Conservation (phyloP, 2,888 invertebrate species). For the Coleophora flavipennella region DNA sequence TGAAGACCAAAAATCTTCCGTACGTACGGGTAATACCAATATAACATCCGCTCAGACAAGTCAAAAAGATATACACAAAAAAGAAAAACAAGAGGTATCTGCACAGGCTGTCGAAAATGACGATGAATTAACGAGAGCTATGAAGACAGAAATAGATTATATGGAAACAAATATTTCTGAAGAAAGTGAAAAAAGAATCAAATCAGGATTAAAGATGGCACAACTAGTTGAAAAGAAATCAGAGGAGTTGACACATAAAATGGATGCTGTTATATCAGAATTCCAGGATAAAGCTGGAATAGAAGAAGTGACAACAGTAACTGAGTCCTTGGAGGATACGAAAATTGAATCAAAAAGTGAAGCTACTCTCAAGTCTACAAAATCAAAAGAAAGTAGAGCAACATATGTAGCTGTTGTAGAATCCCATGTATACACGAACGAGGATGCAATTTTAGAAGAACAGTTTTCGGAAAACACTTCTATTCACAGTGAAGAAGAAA, state of each 20-base stretch:
- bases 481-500: slow-evolving; percentile 29
- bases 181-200: slow-evolving; percentile 13
- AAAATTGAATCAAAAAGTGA: slow-evolving; percentile 19
- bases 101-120: no score
- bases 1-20: no score
- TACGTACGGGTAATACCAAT: no score
- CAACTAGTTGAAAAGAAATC: slow-evolving; percentile 48
- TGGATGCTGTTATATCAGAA: slow-evolving; percentile 55
- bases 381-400: slow-evolving; percentile 29
- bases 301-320: slow-evolving; percentile 17
- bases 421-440: slow-evolving; percentile 57
- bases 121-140: no score
- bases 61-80: no score
- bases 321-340: slow-evolving; percentile 21
- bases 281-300: slow-evolving; percentile 45
- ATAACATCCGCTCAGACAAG: no score
- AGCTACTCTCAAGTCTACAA: slow-evolving; percentile 16
- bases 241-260: slow-evolving; percentile 45
- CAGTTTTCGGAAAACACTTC: slow-evolving; percentile 28
- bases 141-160: no score
- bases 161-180: not conserved
- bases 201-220: slow-evolving; percentile 52
- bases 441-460: slow-evolving; percentile 48
- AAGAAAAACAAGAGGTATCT: no score
- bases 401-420: slow-evolving; percentile 59